These are phyloP conservation scores for Geophilus truncorum DNA, from an alignment of 2,888 invertebrate species.

Conservation along the genomic window DNA sequence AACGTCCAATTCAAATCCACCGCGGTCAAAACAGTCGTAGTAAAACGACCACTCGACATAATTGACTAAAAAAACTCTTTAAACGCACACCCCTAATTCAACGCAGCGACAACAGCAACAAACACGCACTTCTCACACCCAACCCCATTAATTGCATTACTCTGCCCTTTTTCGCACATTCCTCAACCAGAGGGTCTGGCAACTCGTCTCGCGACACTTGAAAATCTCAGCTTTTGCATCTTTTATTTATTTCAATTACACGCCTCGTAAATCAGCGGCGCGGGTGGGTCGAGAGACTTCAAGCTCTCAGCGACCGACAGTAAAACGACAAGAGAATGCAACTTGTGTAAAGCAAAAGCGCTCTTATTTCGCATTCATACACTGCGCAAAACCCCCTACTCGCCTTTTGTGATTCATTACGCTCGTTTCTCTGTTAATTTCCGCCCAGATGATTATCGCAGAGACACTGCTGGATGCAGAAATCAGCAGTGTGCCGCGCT, in stretches of 20 bases:
- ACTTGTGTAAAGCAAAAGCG: not conserved
- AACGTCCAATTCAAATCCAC: too few species aligned
- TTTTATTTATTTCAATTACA: conserved; percentile 35
- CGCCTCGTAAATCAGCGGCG: conserved; percentile 22
- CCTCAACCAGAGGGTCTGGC: not conserved
- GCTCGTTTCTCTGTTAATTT: conserved; percentile 34
- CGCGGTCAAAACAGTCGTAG: too few species aligned
- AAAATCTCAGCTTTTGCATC: conserved; percentile 26
- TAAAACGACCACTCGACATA: too few species aligned
- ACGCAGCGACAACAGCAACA: too few species aligned
- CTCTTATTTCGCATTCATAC: not conserved
- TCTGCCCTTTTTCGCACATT: not conserved
- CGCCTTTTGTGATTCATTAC: conserved; percentile 34
- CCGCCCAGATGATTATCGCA: conserved; percentile 33
- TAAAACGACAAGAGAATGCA: not conserved
- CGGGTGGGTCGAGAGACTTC: not conserved
- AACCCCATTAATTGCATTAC: not conserved
- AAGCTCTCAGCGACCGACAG: not conserved
- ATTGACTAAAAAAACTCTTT: too few species aligned
- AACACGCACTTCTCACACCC: not conserved
- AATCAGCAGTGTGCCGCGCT: not conserved
- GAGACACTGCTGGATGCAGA: conserved; percentile 11
- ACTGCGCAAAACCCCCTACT: too few species aligned
- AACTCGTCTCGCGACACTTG: not conserved
- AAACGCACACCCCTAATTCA: too few species aligned